Evolutionary conservation across 2,797 vertebrate species (phyloP), one percentile per base, ranked within the genome.

Genomic region (Monodelphis domestica): DNA sequence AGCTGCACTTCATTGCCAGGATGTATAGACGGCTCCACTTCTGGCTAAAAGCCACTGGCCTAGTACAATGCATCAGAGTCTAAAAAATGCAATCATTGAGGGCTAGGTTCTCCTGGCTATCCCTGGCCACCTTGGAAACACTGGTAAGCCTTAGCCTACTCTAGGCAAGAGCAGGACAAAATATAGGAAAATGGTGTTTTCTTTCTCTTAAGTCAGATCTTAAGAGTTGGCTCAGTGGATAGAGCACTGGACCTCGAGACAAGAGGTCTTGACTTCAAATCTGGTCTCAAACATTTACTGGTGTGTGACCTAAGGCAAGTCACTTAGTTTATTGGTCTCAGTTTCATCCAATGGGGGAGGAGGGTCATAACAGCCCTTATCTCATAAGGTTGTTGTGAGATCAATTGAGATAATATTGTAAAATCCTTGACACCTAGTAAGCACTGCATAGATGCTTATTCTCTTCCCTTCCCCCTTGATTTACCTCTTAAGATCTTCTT

Each of bases 81-180:
- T 93, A 92, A 11, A 30, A 90, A 55, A 53, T 53, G 88, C 29
- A 88, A 26, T 30, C 15, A 10, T 33, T 52, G 30, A 52, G 54
- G 84, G 17, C 56, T 88, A 93, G 57, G 50, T 56, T 55, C 94
- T 96, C 57, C 51, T 6, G 33, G 91, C 54, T 91, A 89, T 95
- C 88, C 54, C 92, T 93, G 92, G 53, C 89, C 91, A 95, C 90
- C 53, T 87, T 87, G 91, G 91, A 52, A 92, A 96, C 89, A 92
- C 87, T 52, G 90, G 78, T 92, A 92, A 91, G 91, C 91, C 89
- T 88, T 94, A 53, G 7, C 88, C 91, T 90, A 28, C 84, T 7
- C 55, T 90, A 93, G 88, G 89, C 78, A 95, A 92, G 91, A 95
- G 45, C 94, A 92, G 87, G 93, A 96, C 92, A 89, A 94, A 94